phyloP scores from a whole-genome alignment of 1,140 invertebrate species.

The Saccostrea cuccullata region DNA sequence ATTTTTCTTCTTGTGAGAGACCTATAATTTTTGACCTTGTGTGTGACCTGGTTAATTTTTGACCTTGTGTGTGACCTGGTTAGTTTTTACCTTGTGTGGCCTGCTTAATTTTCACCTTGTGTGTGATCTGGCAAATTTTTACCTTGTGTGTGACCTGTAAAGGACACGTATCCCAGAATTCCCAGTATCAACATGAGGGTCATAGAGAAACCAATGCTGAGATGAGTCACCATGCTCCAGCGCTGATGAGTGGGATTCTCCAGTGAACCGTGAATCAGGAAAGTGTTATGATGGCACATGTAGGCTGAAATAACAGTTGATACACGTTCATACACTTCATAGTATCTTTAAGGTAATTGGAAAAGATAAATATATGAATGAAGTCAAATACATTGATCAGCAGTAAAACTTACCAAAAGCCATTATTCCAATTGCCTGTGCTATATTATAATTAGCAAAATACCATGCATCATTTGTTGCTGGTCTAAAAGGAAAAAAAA shows the following conservation, averaged over 20 bases:
- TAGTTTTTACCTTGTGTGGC: no score
- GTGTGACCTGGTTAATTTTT: no score
- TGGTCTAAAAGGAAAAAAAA: constrained; percentile 80
- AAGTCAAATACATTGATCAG: neutral
- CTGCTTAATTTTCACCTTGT: no score
- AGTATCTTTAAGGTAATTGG: no score
- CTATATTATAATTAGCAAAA: constrained; percentile 86
- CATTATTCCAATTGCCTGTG: constrained; percentile 92
- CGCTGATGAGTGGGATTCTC: constrained; percentile 87
- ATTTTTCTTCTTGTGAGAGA: no score
- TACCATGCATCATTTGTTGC: constrained; percentile 85
- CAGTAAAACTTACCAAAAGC: constrained; percentile 85
- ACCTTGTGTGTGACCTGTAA: constrained; percentile 90
- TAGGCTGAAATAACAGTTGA: constrained; percentile 82
- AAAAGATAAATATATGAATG: neutral
- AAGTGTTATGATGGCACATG: constrained; percentile 95
- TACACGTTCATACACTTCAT: no score
- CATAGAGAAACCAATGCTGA: constrained; percentile 87
- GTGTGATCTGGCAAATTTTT: constrained; percentile 21
- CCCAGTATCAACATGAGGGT: constrained; percentile 86
- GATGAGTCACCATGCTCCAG: constrained; percentile 90
- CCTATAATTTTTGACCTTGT: no score
- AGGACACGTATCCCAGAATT: constrained; percentile 90
- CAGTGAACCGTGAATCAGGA: constrained; percentile 90
- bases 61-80: no score